A percentile compares a stretch with the other conserved stretches of the same genome.
These are phyloP conservation scores for Psilanteris sp. DNA, from an alignment of 1,140 invertebrate genomes.

Conservation along the genomic window DNA sequence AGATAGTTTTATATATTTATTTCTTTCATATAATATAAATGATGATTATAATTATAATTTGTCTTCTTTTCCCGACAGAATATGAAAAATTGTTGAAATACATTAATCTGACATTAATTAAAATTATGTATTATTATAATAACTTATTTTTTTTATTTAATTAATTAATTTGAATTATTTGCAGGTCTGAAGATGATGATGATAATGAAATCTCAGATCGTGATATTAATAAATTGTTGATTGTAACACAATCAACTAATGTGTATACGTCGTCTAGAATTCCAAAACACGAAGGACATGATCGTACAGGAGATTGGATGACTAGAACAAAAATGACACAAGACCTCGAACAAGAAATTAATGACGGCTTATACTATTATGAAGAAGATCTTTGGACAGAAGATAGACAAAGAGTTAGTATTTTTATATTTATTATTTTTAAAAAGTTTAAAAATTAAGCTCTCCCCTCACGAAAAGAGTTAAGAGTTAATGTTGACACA, in stretches of 20 bases:
- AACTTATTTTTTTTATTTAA: too few species aligned
- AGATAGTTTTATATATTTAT: conserved; percentile 18
- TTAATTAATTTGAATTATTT: too few species aligned
- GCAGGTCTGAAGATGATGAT: conserved; percentile 87
- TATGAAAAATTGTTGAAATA: conserved; percentile 35
- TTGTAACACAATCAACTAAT: conserved; percentile 91
- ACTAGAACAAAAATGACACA: conserved; percentile 94
- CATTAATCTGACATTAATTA: conserved; percentile 13
- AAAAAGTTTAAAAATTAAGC: too few species aligned
- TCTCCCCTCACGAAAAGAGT: too few species aligned
- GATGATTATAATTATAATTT: conserved; percentile 64
- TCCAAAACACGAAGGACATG: conserved; percentile 92
- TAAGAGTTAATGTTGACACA: too few species aligned
- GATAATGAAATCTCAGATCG: conserved; percentile 94
- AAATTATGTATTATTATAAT: too few species aligned
- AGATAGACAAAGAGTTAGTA: conserved; percentile 73
- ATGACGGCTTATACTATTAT: conserved; percentile 96
- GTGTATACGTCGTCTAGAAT: conserved; percentile 76
- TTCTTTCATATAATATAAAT: conserved; percentile 38
- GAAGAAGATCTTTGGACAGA: conserved; percentile 93
- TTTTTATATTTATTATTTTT: background rate
- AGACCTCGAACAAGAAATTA: conserved; percentile 95
- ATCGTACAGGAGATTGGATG: conserved; percentile 91
- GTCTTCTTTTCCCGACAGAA: conserved; percentile 73
- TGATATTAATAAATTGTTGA: conserved; percentile 96